phyloP scores from a whole-genome alignment of 2,797 vertebrate genomes.

The Anguilla anguilla region DNA sequence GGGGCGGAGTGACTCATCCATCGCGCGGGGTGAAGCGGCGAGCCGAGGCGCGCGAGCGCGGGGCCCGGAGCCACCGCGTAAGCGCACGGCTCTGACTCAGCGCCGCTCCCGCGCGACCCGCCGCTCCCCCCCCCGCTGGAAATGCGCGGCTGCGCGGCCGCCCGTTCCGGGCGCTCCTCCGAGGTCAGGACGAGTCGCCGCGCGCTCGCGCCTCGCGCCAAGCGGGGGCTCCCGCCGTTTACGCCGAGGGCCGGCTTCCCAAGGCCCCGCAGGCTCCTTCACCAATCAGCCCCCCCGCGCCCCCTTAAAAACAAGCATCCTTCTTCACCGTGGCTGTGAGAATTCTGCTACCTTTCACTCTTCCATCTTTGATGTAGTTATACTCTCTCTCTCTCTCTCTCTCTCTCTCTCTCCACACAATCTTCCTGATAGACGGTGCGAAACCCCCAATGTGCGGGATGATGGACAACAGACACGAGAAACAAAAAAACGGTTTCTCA shows the following conservation, averaged over 20 bases:
- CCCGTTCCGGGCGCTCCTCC: background rate
- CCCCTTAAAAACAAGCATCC: background rate
- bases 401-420: too few species aligned
- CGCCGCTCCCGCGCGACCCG: background rate
- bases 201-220: background rate
- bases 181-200: background rate
- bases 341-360: too few species aligned
- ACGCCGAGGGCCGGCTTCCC: background rate
- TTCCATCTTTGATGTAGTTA: too few species aligned
- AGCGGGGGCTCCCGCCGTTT: background rate
- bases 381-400: too few species aligned
- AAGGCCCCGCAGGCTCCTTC: background rate
- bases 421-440: background rate
- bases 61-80: background rate
- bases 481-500: background rate
- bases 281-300: background rate
- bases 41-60: background rate
- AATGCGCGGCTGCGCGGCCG: background rate
- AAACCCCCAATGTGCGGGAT: background rate
- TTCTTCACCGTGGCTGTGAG: background rate
- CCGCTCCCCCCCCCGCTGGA: background rate
- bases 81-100: background rate
- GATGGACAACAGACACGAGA: background rate
- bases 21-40: background rate
- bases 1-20: background rate